Base-by-base conservation (phyloP, 2,888 invertebrate species). In the Bellardia bayeri region DNA sequence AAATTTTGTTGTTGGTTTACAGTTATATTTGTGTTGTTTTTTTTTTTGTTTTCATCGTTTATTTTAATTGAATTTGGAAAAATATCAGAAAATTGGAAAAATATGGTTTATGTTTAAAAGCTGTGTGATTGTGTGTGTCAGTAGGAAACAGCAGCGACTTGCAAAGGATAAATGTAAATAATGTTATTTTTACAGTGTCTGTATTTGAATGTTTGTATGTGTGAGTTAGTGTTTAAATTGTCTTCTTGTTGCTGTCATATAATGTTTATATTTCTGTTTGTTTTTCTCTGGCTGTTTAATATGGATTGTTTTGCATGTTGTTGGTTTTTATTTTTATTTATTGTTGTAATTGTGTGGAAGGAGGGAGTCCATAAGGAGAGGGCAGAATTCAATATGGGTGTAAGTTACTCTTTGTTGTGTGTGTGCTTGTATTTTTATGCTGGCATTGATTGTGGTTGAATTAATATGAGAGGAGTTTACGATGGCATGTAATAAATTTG, bases 401-500 rank as follows among this genome's bases (percentile, higher is more conserved):
- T 49, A 42, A 71, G 56, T 71, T 71, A 40, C 69, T 51, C 30
- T 72, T 56, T 51, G 5, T 63, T 33, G 40, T 68, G 13, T 45
- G 42, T 42, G 58, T 74, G 58, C 72, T 33, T 61, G 71, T 72
- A 58, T 54, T 66, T 82, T 68, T 87, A 79, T 82, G 78, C 63
- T 87, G 85, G 75, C 87, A 85, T 79, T 85, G 85, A 82, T 87
- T 87, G 87, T 79, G 87, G 87, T 79, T 82, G 75, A 85, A 85
- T 87, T 87, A 87, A 82, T 87, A 87, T 85, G 80, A 87, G 87
- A 68, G 83, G 79, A 85, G 82, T 87, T 87, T 87, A 87, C 87
- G 69, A 82, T 88, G 86, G 78, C 68, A 82, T 82, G 82, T 86
- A 89, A 89, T 89, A 89, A 89, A 89, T 89, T 88, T 86, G 87